Percentiles rank a stretch among this genome's conserved stretches.
These are phyloP conservation scores for Varanus salvator DNA, from an alignment of 2,113 vertebrate species.

Conservation along the genomic window DNA sequence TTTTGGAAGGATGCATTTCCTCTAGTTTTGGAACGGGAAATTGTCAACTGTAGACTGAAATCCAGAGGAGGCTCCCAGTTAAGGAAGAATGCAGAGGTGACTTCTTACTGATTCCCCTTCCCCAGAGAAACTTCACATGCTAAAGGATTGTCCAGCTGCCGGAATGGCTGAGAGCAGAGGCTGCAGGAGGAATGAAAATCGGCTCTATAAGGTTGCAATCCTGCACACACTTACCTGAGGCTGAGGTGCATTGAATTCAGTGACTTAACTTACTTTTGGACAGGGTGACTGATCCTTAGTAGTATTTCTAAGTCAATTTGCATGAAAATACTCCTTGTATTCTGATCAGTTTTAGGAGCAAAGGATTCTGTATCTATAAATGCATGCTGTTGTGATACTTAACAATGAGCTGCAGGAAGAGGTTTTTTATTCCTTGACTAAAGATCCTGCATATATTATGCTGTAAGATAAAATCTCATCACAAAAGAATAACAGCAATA, in stretches of 20 bases:
- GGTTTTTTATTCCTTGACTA: neutral
- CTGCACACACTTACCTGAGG: neutral
- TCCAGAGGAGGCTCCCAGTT: too few relatives aligned
- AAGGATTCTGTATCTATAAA: neutral
- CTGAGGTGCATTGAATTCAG: neutral
- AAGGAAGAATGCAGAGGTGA: too few relatives aligned
- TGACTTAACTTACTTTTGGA: neutral
- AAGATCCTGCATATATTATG: constrained; percentile 33
- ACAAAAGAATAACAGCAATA: constrained; percentile 14
- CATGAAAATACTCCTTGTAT: neutral
- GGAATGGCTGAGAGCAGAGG: too few relatives aligned
- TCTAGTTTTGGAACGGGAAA: too few relatives aligned
- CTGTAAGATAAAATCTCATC: constrained; percentile 22
- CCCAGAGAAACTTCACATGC: too few relatives aligned
- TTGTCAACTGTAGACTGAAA: too few relatives aligned
- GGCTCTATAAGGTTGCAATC: neutral
- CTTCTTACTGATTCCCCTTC: too few relatives aligned
- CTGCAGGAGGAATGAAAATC: too few relatives aligned
- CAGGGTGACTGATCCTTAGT: neutral
- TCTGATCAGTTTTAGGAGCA: neutral
- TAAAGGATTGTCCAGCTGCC: neutral
- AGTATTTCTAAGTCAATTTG: neutral
- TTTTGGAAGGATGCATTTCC: too few relatives aligned
- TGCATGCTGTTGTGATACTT: neutral
- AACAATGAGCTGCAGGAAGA: neutral